These are phyloP conservation scores for Chaetops frenatus DNA, from an alignment of 2,113 vertebrate species.

Conservation along the genomic window DNA sequence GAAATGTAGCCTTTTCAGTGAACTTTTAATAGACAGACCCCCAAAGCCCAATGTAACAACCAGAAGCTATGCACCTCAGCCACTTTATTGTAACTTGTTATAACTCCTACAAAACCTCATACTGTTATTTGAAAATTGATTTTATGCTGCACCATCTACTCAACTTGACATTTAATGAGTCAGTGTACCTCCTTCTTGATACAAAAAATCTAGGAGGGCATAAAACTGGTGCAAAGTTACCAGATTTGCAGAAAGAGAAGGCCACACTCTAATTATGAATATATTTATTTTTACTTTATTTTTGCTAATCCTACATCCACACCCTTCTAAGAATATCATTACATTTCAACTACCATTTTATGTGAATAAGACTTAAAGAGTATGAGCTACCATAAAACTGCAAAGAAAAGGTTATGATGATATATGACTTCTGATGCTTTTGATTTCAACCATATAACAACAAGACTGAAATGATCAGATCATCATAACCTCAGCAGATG, in stretches of 20 bases:
- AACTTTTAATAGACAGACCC: not conserved
- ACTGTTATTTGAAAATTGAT: not conserved
- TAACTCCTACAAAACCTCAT: not conserved
- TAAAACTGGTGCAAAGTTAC: not conserved
- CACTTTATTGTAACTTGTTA: not conserved
- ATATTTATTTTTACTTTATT: not conserved
- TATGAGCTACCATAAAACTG: not conserved
- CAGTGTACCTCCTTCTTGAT: not conserved
- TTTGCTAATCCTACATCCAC: not conserved
- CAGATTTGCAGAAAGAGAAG: not conserved
- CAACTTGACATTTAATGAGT: not conserved
- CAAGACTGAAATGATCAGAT: not conserved
- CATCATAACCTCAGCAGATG: not conserved
- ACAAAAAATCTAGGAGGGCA: not conserved
- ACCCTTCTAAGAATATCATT: not conserved
- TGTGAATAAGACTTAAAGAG: not conserved
- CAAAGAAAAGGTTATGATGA: not conserved
- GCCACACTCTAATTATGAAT: not conserved
- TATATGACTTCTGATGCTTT: not conserved
- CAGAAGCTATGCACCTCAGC: not conserved
- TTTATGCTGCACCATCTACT: not conserved
- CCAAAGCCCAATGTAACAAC: accelerated
- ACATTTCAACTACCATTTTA: not conserved
- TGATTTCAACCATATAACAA: not conserved
- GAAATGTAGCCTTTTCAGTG: not conserved